phyloP scores from a whole-genome alignment of 2,888 invertebrate genomes.

The Acleris cristana region DNA sequence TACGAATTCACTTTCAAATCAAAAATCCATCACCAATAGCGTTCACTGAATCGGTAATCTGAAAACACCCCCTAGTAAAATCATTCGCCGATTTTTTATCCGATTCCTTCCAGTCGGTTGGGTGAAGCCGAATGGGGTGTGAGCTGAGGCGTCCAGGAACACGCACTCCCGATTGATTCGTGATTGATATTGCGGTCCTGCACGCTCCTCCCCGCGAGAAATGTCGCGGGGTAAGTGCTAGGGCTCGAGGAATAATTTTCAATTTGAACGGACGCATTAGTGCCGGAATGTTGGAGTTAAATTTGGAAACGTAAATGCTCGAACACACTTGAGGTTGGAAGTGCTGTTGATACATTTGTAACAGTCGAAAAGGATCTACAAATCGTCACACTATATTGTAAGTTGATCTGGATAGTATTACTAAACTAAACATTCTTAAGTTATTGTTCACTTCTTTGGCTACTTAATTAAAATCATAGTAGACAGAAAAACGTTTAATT shows the following conservation, averaged over 20 bases:
- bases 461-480: too few relatives aligned
- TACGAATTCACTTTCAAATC: slow-evolving; percentile 7
- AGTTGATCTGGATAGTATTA: too few relatives aligned
- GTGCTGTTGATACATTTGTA: too few relatives aligned
- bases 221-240: slow-evolving; percentile 34
- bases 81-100: slow-evolving; percentile 50
- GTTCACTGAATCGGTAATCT: slow-evolving; percentile 34
- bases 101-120: slow-evolving; percentile 54
- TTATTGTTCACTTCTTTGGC: too few relatives aligned
- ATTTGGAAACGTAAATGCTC: too few relatives aligned
- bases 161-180: slow-evolving; percentile 42
- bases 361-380: too few relatives aligned
- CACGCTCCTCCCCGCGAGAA: slow-evolving; percentile 29
- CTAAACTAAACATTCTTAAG: too few relatives aligned
- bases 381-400: too few relatives aligned
- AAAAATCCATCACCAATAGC: slow-evolving; percentile 33
- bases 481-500: too few relatives aligned
- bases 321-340: too few relatives aligned
- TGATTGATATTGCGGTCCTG: slow-evolving; percentile 52
- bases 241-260: slow-evolving; percentile 34
- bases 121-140: slow-evolving; percentile 45
- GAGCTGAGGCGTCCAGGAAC: not conserved
- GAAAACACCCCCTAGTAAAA: slow-evolving; percentile 45
- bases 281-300: slow-evolving; percentile 1
- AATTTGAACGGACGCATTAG: slow-evolving; percentile 26